Conservation (phyloP, 2,888 invertebrate species). For the Eulithis testata region DNA sequence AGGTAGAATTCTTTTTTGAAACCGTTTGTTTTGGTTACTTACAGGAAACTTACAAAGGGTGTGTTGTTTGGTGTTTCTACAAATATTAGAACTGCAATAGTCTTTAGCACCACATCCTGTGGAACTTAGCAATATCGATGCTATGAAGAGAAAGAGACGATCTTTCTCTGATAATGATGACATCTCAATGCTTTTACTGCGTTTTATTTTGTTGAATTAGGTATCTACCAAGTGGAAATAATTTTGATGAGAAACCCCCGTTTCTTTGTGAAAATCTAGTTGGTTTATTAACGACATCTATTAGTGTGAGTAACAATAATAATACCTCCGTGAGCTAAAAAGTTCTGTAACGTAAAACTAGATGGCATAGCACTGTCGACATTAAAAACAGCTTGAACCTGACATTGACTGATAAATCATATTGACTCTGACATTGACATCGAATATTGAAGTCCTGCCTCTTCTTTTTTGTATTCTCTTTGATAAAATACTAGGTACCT, state of each 20-base stretch:
- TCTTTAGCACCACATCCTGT: slow-evolving; percentile 48
- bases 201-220: neutral
- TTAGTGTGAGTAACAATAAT: no score
- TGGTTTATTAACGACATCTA: neutral
- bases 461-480: no score
- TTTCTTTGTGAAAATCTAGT: slow-evolving; percentile 3
- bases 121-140: slow-evolving; percentile 7
- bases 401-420: no score
- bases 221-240: neutral
- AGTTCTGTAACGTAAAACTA: no score
- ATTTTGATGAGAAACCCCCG: neutral
- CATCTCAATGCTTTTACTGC: slow-evolving; percentile 2
- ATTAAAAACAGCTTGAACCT: no score
- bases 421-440: no score
- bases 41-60: slow-evolving; percentile 67
- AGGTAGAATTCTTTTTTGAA: neutral
- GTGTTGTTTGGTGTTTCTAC: slow-evolving; percentile 60
- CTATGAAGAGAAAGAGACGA: slow-evolving; percentile 7
- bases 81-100: slow-evolving; percentile 57
- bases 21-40: slow-evolving; percentile 26
- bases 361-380: no score
- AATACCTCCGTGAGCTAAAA: no score
- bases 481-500: no score
- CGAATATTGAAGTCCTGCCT: no score
- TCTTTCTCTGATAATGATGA: slow-evolving; percentile 3